A percentile compares a stretch with the other conserved stretches of the same genome.
Evolutionary conservation across 2,797 vertebrate species (phyloP).

Genomic region (Falco novaeseelandiae): DNA sequence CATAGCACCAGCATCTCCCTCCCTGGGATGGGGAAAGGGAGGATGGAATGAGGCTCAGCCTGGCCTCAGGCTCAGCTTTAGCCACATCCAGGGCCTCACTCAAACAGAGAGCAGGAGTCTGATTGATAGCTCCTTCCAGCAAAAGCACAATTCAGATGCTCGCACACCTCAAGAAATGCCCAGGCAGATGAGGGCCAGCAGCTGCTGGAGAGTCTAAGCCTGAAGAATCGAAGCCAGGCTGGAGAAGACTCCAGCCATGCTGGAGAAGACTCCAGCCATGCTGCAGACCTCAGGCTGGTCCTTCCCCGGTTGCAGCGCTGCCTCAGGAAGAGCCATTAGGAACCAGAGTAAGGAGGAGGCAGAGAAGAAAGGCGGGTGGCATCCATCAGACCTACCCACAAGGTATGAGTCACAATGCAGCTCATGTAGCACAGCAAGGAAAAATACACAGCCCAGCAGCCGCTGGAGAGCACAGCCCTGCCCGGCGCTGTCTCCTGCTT

Average conservation of each 20-base stretch:
- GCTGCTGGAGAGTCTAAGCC: not conserved
- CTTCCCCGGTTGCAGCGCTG: fast-evolving
- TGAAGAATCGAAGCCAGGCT: not conserved
- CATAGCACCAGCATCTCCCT: not conserved
- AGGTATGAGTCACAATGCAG: not conserved
- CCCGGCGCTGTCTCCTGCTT: not conserved
- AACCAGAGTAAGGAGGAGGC: not conserved
- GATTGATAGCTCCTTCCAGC: not conserved
- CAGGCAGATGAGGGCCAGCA: not conserved
- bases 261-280: not conserved
- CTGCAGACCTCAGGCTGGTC: fast-evolving
- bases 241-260: not conserved
- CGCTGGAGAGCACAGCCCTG: not conserved
- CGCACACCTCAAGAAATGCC: not conserved
- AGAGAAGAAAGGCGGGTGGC: not conserved
- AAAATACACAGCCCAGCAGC: not conserved
- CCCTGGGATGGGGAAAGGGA: not conserved
- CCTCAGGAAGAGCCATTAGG: not conserved
- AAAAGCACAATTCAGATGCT: not conserved
- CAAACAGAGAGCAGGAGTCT: not conserved
- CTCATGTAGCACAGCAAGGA: not conserved
- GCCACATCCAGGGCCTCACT: not conserved
- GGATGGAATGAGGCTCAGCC: not conserved
- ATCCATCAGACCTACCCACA: not conserved
- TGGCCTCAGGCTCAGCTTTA: not conserved